These are phyloP conservation scores for Protosalanx chinensis DNA, from an alignment of 2,797 vertebrate genomes.

Conservation along the genomic window DNA sequence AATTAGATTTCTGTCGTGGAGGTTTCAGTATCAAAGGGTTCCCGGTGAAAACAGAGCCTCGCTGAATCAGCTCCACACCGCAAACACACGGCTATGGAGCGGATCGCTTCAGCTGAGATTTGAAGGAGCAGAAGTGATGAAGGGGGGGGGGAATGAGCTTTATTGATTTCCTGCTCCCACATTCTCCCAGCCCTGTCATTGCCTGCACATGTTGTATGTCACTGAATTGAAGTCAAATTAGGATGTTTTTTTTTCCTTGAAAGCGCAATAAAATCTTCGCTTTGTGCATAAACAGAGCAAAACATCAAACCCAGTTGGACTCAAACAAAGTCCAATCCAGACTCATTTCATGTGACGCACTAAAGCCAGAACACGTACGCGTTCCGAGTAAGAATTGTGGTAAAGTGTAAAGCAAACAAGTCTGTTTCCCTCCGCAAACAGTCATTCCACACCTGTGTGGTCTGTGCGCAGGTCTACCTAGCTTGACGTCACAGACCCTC, in stretches of 20 bases:
- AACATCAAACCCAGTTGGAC: slow-evolving; percentile 44
- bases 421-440: slow-evolving; percentile 58
- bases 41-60: slow-evolving; percentile 57
- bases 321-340: slow-evolving; percentile 38
- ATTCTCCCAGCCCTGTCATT: neutral
- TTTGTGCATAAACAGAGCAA: slow-evolving; percentile 28
- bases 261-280: neutral
- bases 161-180: slow-evolving; percentile 2
- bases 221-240: neutral
- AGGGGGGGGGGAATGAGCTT: slow-evolving; percentile 41
- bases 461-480: slow-evolving; percentile 55
- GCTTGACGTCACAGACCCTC: slow-evolving; percentile 65
- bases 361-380: slow-evolving; percentile 37
- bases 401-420: slow-evolving; percentile 55
- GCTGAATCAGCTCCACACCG: slow-evolving; percentile 65
- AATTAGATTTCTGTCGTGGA: slow-evolving; percentile 46
- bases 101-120: slow-evolving; percentile 46
- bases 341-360: slow-evolving; percentile 37
- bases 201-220: neutral
- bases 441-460: slow-evolving; percentile 61
- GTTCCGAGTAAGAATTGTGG: neutral
- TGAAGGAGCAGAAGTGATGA: slow-evolving; percentile 1
- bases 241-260: neutral
- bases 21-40: slow-evolving; percentile 28
- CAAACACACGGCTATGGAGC: slow-evolving; percentile 50